Conservation (phyloP, 1,140 invertebrate species). For the Hormaphis cornu region DNA sequence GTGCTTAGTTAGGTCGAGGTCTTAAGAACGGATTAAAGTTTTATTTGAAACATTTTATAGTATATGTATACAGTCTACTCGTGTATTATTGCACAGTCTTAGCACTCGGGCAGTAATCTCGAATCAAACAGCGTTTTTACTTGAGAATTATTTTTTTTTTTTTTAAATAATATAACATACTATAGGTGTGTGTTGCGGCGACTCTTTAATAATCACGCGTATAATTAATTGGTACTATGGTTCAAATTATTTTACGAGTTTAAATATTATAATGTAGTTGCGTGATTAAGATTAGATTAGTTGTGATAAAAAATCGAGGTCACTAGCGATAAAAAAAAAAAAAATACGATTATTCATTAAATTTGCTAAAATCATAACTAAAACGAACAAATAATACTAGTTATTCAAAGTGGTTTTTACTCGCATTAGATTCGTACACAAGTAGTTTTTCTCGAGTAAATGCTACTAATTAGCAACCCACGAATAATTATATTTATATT, state of each 20-base stretch:
- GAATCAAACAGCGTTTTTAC: neutral
- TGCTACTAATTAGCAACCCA: no score
- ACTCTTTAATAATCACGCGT: neutral
- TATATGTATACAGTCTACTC: constrained; percentile 3
- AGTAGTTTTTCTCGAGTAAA: no score
- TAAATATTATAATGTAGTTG: neutral
- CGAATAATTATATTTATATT: no score
- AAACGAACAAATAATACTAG: neutral
- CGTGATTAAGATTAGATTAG: neutral
- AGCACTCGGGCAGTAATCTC: neutral
- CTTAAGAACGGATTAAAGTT: constrained; percentile 23
- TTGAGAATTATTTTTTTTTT: neutral
- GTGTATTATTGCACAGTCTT: neutral
- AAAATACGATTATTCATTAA: neutral
- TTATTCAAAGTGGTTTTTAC: neutral
- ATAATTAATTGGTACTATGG: neutral
- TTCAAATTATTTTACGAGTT: neutral
- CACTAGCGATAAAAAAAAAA: neutral
- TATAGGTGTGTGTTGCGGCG: no score
- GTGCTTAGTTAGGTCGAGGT: neutral
- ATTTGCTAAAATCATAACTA: neutral
- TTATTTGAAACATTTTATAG: constrained; percentile 8
- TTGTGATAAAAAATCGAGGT: neutral
- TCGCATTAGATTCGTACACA: no score
- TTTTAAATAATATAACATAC: no score